These are phyloP conservation scores for Melieria omissa DNA, from an alignment of 2,888 invertebrate genomes.

Conservation along the genomic window DNA sequence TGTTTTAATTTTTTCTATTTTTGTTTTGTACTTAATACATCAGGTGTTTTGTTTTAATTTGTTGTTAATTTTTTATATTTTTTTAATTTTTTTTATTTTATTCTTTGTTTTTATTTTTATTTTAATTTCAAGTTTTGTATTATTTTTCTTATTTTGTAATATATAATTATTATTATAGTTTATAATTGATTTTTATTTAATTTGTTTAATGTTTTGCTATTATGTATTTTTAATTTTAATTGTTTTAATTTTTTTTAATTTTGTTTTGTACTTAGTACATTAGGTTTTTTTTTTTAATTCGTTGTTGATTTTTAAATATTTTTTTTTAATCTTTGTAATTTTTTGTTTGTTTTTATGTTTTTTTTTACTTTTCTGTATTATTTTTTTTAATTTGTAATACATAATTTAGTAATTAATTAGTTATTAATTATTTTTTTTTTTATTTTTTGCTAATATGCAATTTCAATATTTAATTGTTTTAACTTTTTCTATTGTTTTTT, in stretches of 20 bases:
- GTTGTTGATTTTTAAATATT: no score
- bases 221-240: neutral
- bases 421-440: no score
- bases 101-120: neutral
- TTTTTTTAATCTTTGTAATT: neutral
- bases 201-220: neutral
- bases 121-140: neutral
- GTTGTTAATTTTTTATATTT: neutral
- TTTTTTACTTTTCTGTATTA: no score
- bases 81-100: neutral
- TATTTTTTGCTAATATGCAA: no score
- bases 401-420: no score
- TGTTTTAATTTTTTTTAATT: neutral
- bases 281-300: neutral
- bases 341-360: constrained; percentile 1
- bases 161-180: neutral
- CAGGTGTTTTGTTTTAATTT: no score
- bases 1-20: no score
- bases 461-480: no score
- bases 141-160: neutral
- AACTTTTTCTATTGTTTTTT: no score
- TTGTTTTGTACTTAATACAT: no score
- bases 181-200: neutral
- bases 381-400: no score
- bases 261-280: neutral